Conservation (phyloP, 2,888 invertebrate species). For the Rhagium mordax region DNA sequence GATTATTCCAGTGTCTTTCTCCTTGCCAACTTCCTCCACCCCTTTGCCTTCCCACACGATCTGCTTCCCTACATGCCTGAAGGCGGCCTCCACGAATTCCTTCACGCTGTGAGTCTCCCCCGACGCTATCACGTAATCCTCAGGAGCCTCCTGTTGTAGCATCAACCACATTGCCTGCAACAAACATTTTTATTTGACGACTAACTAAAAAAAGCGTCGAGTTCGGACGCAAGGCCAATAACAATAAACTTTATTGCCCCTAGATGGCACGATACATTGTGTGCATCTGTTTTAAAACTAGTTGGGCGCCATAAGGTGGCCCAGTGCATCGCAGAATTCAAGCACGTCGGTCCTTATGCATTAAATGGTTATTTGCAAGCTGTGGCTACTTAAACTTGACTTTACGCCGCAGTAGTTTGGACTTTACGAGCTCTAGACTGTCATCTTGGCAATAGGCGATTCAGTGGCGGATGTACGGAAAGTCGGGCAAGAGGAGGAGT, state of each 20-base stretch:
- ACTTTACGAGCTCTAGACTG: conserved; percentile 42
- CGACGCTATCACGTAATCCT: conserved; percentile 98
- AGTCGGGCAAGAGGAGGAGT: too few species aligned
- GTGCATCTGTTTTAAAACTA: neutral
- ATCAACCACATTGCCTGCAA: conserved; percentile 98
- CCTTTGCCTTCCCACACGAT: conserved; percentile 94
- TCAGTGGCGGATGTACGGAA: conserved; percentile 10
- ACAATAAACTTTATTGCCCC: conserved; percentile 19
- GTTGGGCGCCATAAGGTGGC: neutral
- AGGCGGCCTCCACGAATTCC: conserved; percentile 96
- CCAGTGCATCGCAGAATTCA: conserved; percentile 5
- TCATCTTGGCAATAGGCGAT: neutral
- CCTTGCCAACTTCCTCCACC: conserved; percentile 84
- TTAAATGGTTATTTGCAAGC: conserved; percentile 53
- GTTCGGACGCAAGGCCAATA: neutral
- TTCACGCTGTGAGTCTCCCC: conserved; percentile 95
- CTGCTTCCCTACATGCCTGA: conserved; percentile 84
- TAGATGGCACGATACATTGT: conserved; percentile 8
- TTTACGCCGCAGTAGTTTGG: conserved; percentile 48
- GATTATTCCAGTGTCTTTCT: conserved; percentile 79
- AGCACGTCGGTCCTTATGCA: conserved; percentile 40
- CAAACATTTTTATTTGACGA: too few species aligned
- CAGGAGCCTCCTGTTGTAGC: conserved; percentile 92
- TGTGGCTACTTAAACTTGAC: conserved; percentile 52
- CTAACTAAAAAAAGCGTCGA: neutral